Conservation (phyloP, 2,888 invertebrate genomes). For the Protodeltote pygarga region DNA sequence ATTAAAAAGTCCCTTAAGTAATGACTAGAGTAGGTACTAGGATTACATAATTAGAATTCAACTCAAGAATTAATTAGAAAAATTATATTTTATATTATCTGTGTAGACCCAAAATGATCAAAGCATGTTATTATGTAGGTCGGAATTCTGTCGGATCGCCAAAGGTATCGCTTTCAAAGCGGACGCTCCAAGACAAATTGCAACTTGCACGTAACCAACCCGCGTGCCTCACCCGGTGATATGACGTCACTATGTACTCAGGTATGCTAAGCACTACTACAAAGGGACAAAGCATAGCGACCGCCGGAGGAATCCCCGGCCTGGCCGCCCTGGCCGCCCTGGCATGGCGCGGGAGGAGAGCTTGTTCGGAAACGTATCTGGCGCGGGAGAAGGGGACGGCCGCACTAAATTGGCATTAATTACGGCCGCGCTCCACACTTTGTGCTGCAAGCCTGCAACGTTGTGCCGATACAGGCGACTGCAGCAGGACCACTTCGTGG, state of each 20-base stretch:
- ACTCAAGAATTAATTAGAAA: too few species aligned
- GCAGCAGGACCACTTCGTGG: conserved; percentile 10
- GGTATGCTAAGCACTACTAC: conserved; percentile 32
- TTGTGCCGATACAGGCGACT: neutral
- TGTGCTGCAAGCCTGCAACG: conserved; percentile 15
- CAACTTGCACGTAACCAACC: neutral
- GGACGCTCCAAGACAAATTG: conserved; percentile 1
- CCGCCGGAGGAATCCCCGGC: conserved; percentile 23
- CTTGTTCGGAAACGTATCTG: neutral
- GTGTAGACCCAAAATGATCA: neutral
- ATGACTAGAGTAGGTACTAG: too few species aligned
- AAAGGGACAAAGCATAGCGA: conserved; percentile 52
- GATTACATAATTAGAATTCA: too few species aligned
- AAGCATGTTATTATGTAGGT: neutral
- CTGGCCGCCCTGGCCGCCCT: conserved; percentile 8
- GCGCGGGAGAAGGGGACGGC: neutral
- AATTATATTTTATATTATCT: neutral
- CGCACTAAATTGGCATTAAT: conserved; percentile 35
- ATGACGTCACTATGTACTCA: conserved; percentile 3
- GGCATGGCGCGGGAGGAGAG: neutral
- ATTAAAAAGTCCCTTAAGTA: too few species aligned
- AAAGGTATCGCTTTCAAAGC: neutral
- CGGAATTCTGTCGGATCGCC: neutral
- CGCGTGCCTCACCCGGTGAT: conserved; percentile 1
- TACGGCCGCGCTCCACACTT: conserved; percentile 19